phyloP scores from a whole-genome alignment of 2,113 vertebrate species.

The Actenoides lindsayi region DNA sequence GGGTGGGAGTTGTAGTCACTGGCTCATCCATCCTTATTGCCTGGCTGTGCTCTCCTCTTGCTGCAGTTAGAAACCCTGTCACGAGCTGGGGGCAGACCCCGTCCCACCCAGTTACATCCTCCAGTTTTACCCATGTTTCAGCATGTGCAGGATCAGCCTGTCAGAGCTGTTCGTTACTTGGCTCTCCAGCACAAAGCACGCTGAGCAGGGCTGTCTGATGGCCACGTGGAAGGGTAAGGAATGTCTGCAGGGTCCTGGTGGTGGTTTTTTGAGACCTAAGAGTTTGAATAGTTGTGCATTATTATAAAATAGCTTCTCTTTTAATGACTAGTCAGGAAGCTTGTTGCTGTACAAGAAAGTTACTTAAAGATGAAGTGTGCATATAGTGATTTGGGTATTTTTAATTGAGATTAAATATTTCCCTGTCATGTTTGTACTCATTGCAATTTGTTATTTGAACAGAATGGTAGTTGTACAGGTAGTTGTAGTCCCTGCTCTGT shows the following conservation, averaged over 20 bases:
- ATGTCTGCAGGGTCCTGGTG: fast-evolving
- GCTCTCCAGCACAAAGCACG: fast-evolving
- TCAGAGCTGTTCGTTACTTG: not conserved
- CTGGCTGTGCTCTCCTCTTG: not conserved
- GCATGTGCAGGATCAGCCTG: not conserved
- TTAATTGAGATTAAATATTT: not conserved
- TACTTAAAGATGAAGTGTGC: not conserved
- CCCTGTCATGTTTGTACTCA: not conserved
- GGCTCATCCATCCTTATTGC: fast-evolving
- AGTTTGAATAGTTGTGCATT: not conserved
- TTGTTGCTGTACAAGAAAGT: not conserved
- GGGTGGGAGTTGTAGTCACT: not conserved
- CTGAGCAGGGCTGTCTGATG: not conserved
- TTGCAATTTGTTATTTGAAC: not conserved
- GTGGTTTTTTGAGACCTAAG: not conserved
- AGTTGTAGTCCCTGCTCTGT: not conserved
- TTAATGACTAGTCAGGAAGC: not conserved
- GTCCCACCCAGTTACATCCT: not conserved
- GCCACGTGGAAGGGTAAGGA: fast-evolving
- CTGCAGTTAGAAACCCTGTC: fast-evolving
- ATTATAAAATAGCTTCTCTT: not conserved
- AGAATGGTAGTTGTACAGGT: not conserved
- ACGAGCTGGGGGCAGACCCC: not conserved
- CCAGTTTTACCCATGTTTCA: fast-evolving
- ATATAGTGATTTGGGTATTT: not conserved